These are phyloP conservation scores for Ganaspis brasiliensis DNA, from an alignment of 2,888 invertebrate species.

Conservation along the genomic window DNA sequence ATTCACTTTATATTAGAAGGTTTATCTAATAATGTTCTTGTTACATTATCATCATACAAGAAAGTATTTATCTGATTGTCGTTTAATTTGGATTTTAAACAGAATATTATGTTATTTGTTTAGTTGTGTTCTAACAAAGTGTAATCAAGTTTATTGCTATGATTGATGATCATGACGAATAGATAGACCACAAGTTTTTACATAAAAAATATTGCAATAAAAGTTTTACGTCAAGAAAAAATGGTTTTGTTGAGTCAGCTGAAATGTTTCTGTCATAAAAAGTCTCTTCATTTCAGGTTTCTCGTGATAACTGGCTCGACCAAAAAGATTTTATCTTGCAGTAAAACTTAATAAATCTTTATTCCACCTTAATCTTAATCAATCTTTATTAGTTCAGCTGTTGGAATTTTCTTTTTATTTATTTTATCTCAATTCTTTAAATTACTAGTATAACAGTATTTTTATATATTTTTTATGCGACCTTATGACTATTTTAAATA, in stretches of 20 bases:
- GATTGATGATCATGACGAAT: conserved; percentile 3
- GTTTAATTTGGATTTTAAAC: neutral
- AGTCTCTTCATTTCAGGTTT: conserved; percentile 28
- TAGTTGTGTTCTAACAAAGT: conserved; percentile 9
- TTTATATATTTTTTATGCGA: too few relatives aligned
- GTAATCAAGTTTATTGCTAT: conserved; percentile 2
- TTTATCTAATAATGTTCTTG: too few relatives aligned
- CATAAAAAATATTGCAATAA: neutral
- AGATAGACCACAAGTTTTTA: neutral
- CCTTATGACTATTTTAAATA: neutral
- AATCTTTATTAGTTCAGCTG: too few relatives aligned
- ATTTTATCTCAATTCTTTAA: neutral
- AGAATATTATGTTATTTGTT: neutral
- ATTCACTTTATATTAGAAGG: too few relatives aligned
- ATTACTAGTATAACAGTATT: too few relatives aligned
- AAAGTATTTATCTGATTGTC: neutral
- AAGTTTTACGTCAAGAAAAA: conserved; percentile 4
- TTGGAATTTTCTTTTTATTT: neutral
- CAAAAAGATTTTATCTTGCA: neutral
- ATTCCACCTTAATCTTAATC: too few relatives aligned
- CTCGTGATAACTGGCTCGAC: conserved; percentile 18
- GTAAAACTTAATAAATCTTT: neutral
- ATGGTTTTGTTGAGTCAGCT: conserved; percentile 23
- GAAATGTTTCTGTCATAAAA: conserved; percentile 33
- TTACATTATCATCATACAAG: too few relatives aligned